Conservation (phyloP, 2,113 vertebrate genomes). For the Oreochromis tanganicae region DNA sequence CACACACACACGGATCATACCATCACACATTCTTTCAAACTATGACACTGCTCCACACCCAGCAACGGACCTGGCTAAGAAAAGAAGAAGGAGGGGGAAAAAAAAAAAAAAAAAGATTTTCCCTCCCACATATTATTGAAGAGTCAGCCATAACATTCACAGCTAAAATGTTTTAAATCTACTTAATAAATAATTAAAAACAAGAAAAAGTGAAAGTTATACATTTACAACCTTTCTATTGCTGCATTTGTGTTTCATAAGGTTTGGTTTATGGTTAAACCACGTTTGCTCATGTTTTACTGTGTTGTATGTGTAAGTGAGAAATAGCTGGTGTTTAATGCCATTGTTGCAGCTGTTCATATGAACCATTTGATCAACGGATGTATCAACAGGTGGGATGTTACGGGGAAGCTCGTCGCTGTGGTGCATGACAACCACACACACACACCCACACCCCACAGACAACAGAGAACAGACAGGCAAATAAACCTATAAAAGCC, state of each 20-base stretch:
- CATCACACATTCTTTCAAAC: conserved; percentile 13
- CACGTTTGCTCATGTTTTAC: conserved; percentile 3
- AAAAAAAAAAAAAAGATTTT: background rate
- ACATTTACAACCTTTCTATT: conserved; percentile 3
- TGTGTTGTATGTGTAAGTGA: background rate
- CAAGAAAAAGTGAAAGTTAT: background rate
- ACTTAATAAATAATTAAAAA: background rate
- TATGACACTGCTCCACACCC: conserved; percentile 45
- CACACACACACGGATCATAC: conserved; percentile 1
- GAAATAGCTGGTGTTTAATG: background rate
- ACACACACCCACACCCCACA: background rate
- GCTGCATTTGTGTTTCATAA: conserved; percentile 9
- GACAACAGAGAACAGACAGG: background rate
- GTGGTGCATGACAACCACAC: background rate
- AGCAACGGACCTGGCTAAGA: background rate
- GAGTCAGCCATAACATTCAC: background rate
- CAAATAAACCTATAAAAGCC: background rate
- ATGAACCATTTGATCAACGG: conserved; percentile 28
- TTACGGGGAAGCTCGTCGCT: background rate
- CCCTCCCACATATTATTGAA: conserved; percentile 6
- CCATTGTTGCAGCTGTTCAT: conserved; percentile 40
- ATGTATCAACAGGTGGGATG: conserved; percentile 25
- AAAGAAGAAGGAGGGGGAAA: background rate
- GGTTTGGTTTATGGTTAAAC: background rate
- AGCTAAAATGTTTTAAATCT: background rate